Conservation (phyloP, 2,113 vertebrate species). For the Coptodon bakossiorum region DNA sequence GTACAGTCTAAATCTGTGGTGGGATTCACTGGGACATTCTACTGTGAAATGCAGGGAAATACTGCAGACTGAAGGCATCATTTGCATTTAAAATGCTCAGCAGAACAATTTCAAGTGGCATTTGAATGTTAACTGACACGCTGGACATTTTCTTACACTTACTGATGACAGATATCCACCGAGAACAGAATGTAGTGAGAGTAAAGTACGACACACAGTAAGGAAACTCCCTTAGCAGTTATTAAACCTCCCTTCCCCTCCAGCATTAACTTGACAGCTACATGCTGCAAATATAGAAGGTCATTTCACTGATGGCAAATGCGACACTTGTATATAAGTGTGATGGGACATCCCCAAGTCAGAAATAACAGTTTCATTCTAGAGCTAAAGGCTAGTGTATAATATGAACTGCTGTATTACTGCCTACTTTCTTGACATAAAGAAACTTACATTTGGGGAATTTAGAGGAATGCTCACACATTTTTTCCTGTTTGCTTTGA, state of each 20-base stretch:
- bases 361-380: slow-evolving; percentile 4
- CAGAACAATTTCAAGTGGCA: background rate
- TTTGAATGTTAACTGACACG: background rate
- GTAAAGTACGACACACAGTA: background rate
- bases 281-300: background rate
- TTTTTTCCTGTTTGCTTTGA: background rate
- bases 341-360: background rate
- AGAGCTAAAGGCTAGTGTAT: background rate
- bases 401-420: background rate
- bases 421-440: background rate
- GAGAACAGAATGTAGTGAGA: background rate
- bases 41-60: background rate
- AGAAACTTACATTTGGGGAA: background rate
- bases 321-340: background rate
- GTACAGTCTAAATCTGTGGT: background rate
- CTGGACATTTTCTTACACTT: background rate
- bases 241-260: background rate
- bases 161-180: background rate
- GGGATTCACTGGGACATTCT: background rate
- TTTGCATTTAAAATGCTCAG: background rate
- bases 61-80: background rate
- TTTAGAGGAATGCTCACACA: background rate
- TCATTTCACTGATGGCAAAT: background rate
- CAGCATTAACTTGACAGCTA: background rate
- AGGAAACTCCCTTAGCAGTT: background rate